Evolutionary conservation across 2,888 invertebrate species (phyloP).

Genomic region (Eupithecia pulchellata): DNA sequence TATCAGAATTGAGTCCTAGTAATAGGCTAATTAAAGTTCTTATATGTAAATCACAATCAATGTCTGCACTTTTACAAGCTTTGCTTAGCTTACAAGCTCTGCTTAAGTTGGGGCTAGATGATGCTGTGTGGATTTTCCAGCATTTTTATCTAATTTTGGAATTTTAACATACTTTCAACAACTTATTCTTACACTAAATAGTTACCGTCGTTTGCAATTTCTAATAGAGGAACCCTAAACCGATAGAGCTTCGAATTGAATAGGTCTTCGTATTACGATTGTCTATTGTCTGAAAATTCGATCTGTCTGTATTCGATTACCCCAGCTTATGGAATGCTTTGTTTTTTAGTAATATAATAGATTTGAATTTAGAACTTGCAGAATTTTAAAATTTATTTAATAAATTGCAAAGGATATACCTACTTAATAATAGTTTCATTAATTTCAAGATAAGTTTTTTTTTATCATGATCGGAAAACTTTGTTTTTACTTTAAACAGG

Average conservation of each 20-base stretch:
- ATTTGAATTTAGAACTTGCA: slow-evolving; percentile 10
- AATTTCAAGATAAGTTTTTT: too few relatives aligned
- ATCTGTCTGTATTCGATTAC: slow-evolving; percentile 55
- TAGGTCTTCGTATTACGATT: slow-evolving; percentile 38
- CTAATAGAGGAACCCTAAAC: slow-evolving; percentile 25
- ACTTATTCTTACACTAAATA: neutral
- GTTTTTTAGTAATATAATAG: slow-evolving; percentile 43
- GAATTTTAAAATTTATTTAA: slow-evolving; percentile 10
- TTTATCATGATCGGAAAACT: too few relatives aligned
- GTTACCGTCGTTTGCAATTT: neutral
- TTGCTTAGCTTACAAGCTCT: too few relatives aligned
- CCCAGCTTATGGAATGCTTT: slow-evolving; percentile 34
- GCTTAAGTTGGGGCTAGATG: too few relatives aligned
- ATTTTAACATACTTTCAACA: neutral
- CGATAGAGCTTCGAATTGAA: slow-evolving; percentile 29
- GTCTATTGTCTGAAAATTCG: slow-evolving; percentile 57
- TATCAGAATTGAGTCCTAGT: neutral
- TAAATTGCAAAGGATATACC: neutral
- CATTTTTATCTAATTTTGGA: neutral
- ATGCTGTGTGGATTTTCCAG: neutral
- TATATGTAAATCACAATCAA: too few relatives aligned
- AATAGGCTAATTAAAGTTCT: too few relatives aligned
- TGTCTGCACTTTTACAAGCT: too few relatives aligned
- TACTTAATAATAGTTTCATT: neutral
- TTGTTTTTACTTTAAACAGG: too few relatives aligned